Conservation (phyloP, 2,797 vertebrate genomes). For the Remorina albescens region DNA sequence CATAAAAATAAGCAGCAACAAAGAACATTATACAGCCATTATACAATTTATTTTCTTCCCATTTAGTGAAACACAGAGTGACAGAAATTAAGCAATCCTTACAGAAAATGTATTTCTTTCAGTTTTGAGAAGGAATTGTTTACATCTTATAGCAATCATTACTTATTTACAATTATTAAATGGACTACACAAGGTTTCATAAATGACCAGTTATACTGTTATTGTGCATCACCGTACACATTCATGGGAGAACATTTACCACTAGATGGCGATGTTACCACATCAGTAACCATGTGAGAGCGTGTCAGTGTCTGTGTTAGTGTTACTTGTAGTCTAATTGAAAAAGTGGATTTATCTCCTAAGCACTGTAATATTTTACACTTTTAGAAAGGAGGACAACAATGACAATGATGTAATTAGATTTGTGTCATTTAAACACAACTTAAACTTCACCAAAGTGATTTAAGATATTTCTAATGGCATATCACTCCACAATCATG, state of each 20-base stretch:
- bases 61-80: not conserved
- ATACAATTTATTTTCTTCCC: not conserved
- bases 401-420: not conserved
- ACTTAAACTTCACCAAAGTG: too few species aligned
- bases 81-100: not conserved
- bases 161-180: not conserved
- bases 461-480: too few species aligned
- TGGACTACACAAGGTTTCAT: not conserved
- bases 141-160: not conserved
- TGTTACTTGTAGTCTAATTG: not conserved
- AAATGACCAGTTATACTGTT: not conserved
- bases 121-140: not conserved
- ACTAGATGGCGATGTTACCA: slow-evolving; percentile 77
- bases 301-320: not conserved
- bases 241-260: slow-evolving; percentile 34
- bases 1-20: not conserved
- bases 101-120: not conserved
- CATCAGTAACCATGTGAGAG: not conserved
- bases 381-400: not conserved
- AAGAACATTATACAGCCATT: not conserved
- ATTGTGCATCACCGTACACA: not conserved
- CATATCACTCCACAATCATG: too few species aligned
- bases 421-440: too few species aligned
- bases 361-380: not conserved
- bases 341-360: not conserved